phyloP scores from a whole-genome alignment of 2,888 invertebrate genomes.

The Ectobius pallidus region DNA sequence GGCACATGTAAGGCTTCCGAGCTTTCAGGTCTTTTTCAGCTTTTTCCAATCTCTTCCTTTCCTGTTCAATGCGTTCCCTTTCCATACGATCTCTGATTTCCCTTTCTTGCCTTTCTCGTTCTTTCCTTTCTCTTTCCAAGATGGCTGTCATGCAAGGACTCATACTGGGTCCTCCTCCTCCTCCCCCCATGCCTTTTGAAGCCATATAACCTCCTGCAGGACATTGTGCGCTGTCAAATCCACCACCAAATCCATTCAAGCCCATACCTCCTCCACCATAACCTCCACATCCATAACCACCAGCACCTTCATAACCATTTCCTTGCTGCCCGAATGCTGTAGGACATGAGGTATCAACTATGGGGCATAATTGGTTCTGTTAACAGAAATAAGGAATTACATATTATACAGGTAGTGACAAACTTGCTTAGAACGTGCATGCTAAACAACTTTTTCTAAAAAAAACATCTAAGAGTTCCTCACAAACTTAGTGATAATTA shows the following conservation, averaged over 20 bases:
- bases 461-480: no score
- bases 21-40: background rate
- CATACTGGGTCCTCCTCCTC: background rate
- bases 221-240: background rate
- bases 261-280: no score
- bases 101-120: background rate
- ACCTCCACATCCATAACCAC: no score
- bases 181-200: background rate
- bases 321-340: background rate
- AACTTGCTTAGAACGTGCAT: no score
- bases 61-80: background rate
- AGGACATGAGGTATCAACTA: background rate
- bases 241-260: no score
- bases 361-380: background rate
- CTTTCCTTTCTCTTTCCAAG: background rate
- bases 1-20: background rate
- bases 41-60: background rate
- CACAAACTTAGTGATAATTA: no score
- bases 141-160: background rate
- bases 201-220: background rate
- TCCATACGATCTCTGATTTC: background rate
- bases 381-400: background rate
- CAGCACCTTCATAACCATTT: no score
- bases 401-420: no score
- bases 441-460: no score